phyloP scores from a whole-genome alignment of 92 coral and sea anemone species.

The Diadumene lineata region DNA sequence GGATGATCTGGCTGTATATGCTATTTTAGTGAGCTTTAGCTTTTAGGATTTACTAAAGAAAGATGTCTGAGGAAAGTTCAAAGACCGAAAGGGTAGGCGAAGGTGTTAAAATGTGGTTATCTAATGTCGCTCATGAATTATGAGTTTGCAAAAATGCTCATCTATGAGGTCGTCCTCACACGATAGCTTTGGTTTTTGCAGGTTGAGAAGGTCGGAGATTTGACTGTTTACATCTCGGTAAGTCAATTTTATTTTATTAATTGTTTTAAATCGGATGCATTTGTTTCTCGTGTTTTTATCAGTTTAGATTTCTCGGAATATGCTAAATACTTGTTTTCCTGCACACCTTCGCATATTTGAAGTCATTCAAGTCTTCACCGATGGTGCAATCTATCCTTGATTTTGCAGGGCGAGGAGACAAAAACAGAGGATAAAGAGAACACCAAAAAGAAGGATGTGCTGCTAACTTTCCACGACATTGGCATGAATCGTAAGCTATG shows the following conservation, averaged over 20 bases:
- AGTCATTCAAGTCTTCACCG: background rate
- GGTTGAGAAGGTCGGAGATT: conserved; percentile 98
- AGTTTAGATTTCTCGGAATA: conserved; percentile 1
- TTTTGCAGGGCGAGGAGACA: conserved; percentile 77
- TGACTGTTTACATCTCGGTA: conserved; percentile 91
- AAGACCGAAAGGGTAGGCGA: conserved; percentile 54
- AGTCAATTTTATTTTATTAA: conserved; percentile 16
- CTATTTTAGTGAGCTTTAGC: background rate
- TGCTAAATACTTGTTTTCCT: background rate
- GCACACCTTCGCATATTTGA: conserved; percentile 10
- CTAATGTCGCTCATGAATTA: background rate
- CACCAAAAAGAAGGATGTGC: conserved; percentile 83
- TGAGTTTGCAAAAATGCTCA: conserved; percentile 24
- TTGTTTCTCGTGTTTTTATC: background rate
- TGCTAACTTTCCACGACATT: conserved; percentile 96
- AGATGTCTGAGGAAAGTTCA: conserved; percentile 59
- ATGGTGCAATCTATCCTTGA: conserved; percentile 4
- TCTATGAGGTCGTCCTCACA: background rate
- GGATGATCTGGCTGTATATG: background rate
- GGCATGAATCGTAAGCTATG: conserved; percentile 91
- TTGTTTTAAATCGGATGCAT: background rate
- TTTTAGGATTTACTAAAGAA: background rate
- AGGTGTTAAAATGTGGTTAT: background rate
- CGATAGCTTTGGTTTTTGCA: conserved; percentile 37
- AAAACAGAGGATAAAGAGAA: conserved; percentile 87